Percentiles rank a stretch among this genome's conserved stretches.
These are phyloP conservation scores for Eristalis intricaria DNA, from an alignment of 2,888 invertebrate genomes.

Conservation along the genomic window DNA sequence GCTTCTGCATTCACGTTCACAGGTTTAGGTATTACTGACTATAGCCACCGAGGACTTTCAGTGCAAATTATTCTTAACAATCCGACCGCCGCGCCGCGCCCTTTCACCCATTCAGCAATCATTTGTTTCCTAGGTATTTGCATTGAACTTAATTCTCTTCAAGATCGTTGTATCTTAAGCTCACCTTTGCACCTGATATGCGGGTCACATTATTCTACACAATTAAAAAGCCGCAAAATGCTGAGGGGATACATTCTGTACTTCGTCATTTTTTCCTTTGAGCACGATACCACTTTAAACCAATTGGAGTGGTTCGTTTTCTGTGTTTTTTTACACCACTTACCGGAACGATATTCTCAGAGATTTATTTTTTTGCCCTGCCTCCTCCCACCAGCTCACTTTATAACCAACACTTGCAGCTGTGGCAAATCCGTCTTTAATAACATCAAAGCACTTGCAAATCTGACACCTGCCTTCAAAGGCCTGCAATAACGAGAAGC, in stretches of 20 bases:
- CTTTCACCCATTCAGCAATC: too few relatives aligned
- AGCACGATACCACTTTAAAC: background rate
- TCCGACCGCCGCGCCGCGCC: too few relatives aligned
- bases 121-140: too few relatives aligned
- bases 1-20: too few relatives aligned
- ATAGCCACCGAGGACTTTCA: too few relatives aligned
- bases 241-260: background rate
- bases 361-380: background rate
- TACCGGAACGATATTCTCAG: background rate
- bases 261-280: background rate
- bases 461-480: constrained; percentile 43
- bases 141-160: too few relatives aligned
- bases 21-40: too few relatives aligned
- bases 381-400: background rate
- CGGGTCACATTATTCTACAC: background rate
- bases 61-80: too few relatives aligned
- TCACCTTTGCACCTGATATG: too few relatives aligned
- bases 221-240: background rate
- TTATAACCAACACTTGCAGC: constrained; percentile 15
- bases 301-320: background rate
- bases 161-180: too few relatives aligned
- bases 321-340: background rate
- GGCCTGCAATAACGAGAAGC: constrained; percentile 17
- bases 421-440: constrained; percentile 32
- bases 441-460: constrained; percentile 36